phyloP scores from a whole-genome alignment of 2,888 invertebrate species.

The Drosophila mercatorum region DNA sequence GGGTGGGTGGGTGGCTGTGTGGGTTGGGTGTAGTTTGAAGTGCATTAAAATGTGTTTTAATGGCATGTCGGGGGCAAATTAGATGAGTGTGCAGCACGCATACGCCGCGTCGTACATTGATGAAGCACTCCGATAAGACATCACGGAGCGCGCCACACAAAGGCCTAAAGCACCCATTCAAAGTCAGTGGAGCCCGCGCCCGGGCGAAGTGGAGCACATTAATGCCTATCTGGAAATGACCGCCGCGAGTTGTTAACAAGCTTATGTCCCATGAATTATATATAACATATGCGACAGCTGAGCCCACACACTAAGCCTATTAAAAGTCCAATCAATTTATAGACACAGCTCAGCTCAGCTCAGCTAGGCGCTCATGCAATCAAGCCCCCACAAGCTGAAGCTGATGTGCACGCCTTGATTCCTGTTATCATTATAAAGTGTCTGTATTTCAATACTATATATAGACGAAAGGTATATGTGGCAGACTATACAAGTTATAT shows the following conservation, averaged over 20 bases:
- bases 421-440: slow-evolving; percentile 2
- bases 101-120: slow-evolving; percentile 62
- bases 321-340: slow-evolving; percentile 48
- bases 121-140: slow-evolving; percentile 49
- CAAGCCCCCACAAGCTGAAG: not conserved
- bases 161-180: not conserved
- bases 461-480: not conserved
- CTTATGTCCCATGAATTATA: slow-evolving; percentile 37
- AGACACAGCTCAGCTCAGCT: slow-evolving; percentile 4
- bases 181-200: slow-evolving; percentile 22
- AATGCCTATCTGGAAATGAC: slow-evolving; percentile 44
- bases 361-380: slow-evolving; percentile 32
- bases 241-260: slow-evolving; percentile 50
- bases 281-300: not conserved
- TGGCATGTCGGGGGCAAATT: slow-evolving; percentile 58
- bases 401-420: not conserved
- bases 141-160: not conserved
- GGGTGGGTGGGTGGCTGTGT: not conserved
- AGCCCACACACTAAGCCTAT: slow-evolving; percentile 31
- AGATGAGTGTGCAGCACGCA: slow-evolving; percentile 56
- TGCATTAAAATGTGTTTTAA: slow-evolving; percentile 65
- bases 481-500: not conserved
- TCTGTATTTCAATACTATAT: no score
- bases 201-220: slow-evolving; percentile 29
- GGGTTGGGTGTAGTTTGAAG: slow-evolving; percentile 15